phyloP scores from a whole-genome alignment of 2,797 vertebrate genomes.

The Eidolon dupreanum region DNA sequence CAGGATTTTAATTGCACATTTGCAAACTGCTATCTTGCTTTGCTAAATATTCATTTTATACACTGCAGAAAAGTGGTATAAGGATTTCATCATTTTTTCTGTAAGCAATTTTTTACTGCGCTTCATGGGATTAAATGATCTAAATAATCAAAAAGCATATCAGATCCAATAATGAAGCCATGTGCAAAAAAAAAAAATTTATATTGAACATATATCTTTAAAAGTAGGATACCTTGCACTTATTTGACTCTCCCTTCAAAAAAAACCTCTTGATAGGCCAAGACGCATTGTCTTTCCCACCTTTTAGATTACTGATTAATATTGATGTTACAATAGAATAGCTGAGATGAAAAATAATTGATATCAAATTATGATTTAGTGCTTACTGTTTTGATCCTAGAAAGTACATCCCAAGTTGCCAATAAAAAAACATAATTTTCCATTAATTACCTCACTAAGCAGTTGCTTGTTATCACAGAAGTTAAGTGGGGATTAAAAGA shows the following conservation, averaged over 20 bases:
- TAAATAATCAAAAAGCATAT: neutral
- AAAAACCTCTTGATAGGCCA: neutral
- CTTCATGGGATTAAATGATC: neutral
- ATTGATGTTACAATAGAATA: neutral
- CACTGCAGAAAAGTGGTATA: constrained; percentile 52
- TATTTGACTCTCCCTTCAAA: neutral
- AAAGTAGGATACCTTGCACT: neutral
- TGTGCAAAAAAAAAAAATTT: constrained; percentile 17
- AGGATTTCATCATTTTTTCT: constrained; percentile 36
- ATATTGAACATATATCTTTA: neutral
- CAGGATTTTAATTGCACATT: constrained; percentile 87
- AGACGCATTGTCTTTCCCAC: neutral
- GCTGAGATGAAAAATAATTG: constrained; percentile 48
- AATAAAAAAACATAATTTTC: constrained; percentile 60
- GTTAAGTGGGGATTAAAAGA: constrained; percentile 74
- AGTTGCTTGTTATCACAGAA: constrained; percentile 70
- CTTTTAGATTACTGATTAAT: neutral
- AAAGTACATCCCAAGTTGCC: constrained; percentile 53
- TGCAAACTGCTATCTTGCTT: constrained; percentile 82
- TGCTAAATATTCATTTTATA: constrained; percentile 80
- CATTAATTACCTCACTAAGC: constrained; percentile 75
- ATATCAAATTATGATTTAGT: constrained; percentile 27
- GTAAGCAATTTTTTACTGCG: neutral
- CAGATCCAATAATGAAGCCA: neutral
- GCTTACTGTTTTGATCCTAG: neutral